Evolutionary conservation across 2,113 vertebrate species (phyloP).

Genomic region (Megaptera novaeangliae): DNA sequence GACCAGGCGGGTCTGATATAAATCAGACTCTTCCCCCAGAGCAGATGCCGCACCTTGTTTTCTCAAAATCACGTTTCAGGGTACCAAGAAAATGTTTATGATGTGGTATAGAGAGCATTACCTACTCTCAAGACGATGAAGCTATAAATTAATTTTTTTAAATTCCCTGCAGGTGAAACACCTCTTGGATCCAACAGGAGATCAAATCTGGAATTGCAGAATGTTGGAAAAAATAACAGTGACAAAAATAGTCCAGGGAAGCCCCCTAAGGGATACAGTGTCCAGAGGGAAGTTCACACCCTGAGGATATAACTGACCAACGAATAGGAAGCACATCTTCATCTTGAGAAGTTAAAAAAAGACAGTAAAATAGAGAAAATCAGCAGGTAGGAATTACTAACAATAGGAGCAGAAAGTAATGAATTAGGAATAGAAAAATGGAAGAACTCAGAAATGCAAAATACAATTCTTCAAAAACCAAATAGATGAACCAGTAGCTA

Average conservation of each 20-base stretch:
- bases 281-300: background rate
- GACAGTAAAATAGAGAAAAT: background rate
- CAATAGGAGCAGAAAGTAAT: background rate
- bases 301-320: background rate
- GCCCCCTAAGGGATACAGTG: background rate
- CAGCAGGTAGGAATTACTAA: background rate
- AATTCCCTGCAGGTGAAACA: background rate
- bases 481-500: background rate
- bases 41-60: background rate
- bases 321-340: background rate
- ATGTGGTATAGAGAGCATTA: accelerated
- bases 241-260: too few relatives aligned
- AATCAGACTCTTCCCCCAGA: background rate
- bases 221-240: background rate
- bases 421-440: background rate
- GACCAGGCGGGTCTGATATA: accelerated
- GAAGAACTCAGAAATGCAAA: background rate
- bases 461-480: background rate
- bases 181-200: background rate
- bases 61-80: background rate
- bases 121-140: too few relatives aligned
- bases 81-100: background rate
- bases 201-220: background rate
- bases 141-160: background rate
- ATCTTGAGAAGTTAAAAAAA: background rate